A percentile compares a stretch with the other conserved stretches of the same genome.
Conservation (phyloP, 2,113 vertebrate genomes). For the Leucoraja erinaceus region DNA sequence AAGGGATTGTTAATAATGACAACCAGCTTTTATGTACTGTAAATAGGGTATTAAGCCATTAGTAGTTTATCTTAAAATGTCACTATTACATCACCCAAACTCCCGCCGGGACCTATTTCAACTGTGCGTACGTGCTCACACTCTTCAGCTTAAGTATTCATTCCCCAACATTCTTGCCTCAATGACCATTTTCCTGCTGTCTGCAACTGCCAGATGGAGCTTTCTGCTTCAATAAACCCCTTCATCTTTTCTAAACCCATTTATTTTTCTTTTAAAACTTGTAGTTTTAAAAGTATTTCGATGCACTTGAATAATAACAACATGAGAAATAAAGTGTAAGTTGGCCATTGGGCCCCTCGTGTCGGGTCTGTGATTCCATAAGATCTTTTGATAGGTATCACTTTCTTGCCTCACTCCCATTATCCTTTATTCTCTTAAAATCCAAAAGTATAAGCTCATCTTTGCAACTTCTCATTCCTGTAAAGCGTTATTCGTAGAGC, state of each 20-base stretch:
- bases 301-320: background rate
- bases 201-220: background rate
- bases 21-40: background rate
- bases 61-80: background rate
- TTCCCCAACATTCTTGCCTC: background rate
- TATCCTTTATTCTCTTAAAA: no score
- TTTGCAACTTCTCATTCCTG: no score
- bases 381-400: no score
- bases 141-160: background rate
- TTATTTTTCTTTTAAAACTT: slow-evolving; percentile 11
- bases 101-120: background rate
- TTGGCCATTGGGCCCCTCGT: background rate
- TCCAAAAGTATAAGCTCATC: no score
- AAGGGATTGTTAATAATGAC: background rate
- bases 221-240: background rate
- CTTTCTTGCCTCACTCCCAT: no score
- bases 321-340: background rate
- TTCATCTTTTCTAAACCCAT: background rate
- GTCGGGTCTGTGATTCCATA: background rate
- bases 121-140: background rate
- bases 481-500: no score
- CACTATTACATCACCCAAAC: background rate
- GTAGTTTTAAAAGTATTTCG: background rate
- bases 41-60: background rate
- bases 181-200: background rate